Evolutionary conservation across 2,797 vertebrate genomes (phyloP).

Genomic region (Rhynchonycteris naso): DNA sequence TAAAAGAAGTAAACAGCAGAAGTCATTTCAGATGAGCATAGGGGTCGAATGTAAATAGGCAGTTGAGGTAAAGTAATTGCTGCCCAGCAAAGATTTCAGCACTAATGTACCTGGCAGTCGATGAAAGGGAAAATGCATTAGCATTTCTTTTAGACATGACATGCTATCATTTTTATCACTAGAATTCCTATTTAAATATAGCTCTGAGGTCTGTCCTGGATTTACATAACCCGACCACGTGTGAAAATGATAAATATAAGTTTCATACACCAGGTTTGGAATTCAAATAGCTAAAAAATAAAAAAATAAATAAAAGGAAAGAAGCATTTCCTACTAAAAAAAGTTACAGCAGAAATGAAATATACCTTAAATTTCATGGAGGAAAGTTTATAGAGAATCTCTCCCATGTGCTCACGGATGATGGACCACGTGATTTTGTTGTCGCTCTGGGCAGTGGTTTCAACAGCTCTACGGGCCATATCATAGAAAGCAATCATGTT

Average conservation of each 20-base stretch:
- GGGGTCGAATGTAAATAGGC: background rate
- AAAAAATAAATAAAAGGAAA: background rate
- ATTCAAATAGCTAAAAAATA: background rate
- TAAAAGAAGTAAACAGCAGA: slow-evolving; percentile 58
- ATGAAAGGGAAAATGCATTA: slow-evolving; percentile 20
- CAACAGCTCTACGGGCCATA: slow-evolving; percentile 96
- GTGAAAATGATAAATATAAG: slow-evolving; percentile 7
- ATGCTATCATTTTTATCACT: slow-evolving; percentile 43
- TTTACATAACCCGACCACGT: slow-evolving; percentile 28
- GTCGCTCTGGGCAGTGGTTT: slow-evolving; percentile 96
- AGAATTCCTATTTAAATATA: slow-evolving; percentile 21
- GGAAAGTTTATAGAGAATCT: slow-evolving; percentile 95
- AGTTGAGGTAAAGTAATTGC: slow-evolving; percentile 46
- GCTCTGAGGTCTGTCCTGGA: background rate
- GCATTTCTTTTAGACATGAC: slow-evolving; percentile 64
- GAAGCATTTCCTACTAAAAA: slow-evolving; percentile 16
- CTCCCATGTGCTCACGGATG: slow-evolving; percentile 96
- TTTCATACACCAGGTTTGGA: slow-evolving; percentile 1
- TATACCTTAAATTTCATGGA: slow-evolving; percentile 98
- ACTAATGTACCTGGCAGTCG: slow-evolving; percentile 42
- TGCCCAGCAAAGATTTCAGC: slow-evolving; percentile 10
- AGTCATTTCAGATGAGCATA: background rate
- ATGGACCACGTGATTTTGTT: slow-evolving; percentile 98
- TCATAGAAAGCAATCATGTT: slow-evolving; percentile 99
- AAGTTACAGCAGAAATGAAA: background rate